These are phyloP conservation scores for Troides oblongomaculatus DNA, from an alignment of 2,888 invertebrate genomes.

Conservation along the genomic window DNA sequence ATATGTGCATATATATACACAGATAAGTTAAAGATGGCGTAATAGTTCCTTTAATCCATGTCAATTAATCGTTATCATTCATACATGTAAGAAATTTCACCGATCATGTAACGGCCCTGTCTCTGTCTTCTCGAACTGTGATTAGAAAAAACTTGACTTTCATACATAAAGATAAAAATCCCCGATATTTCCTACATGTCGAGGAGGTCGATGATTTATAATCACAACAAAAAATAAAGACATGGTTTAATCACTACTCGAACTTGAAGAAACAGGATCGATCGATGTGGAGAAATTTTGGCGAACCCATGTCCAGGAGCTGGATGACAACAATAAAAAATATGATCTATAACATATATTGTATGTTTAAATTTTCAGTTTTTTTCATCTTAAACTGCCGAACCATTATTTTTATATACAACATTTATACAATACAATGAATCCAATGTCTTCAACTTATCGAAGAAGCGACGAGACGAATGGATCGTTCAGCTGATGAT, in stretches of 20 bases:
- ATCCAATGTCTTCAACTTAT: too few species aligned
- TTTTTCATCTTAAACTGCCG: too few species aligned
- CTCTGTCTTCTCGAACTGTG: slow-evolving; percentile 20
- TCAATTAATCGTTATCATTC: slow-evolving; percentile 28
- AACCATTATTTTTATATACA: too few species aligned
- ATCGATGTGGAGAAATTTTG: too few species aligned
- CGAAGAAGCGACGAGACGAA: too few species aligned
- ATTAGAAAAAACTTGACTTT: slow-evolving; percentile 38
- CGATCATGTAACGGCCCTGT: slow-evolving; percentile 14
- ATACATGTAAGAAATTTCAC: slow-evolving; percentile 24
- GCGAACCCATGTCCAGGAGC: too few species aligned
- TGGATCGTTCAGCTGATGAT: too few species aligned
- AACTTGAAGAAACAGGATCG: too few species aligned
- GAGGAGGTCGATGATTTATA: slow-evolving; percentile 22
- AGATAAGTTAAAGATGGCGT: slow-evolving; percentile 18
- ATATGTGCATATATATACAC: neutral
- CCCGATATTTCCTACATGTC: slow-evolving; percentile 31
- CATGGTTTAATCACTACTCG: neutral
- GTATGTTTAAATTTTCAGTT: too few species aligned
- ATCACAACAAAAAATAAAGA: slow-evolving; percentile 13
- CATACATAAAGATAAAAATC: slow-evolving; percentile 29
- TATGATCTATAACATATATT: too few species aligned
- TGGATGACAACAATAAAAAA: too few species aligned
- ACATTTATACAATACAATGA: too few species aligned
- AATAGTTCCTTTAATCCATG: slow-evolving; percentile 29